Evolutionary conservation across 2,113 vertebrate species (phyloP).

Genomic region (Pimephales promelas): DNA sequence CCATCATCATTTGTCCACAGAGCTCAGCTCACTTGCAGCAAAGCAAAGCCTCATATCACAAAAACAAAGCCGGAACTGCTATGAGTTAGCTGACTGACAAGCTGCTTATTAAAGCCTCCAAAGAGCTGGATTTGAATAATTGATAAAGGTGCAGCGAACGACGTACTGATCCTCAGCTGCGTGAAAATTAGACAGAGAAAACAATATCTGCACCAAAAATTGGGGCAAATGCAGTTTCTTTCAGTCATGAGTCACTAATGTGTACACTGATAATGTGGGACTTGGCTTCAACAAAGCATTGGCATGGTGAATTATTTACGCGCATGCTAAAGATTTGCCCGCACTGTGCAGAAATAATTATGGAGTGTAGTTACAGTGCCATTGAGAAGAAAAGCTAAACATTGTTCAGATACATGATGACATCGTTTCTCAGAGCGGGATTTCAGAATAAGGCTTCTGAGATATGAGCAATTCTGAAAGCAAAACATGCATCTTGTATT

Average conservation of each 20-base stretch:
- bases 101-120: constrained; percentile 26
- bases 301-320: constrained; percentile 57
- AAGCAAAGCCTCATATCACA: constrained; percentile 32
- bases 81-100: constrained; percentile 37
- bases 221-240: constrained; percentile 28
- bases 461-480: constrained; percentile 7
- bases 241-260: constrained; percentile 44
- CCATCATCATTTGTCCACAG: constrained; percentile 34
- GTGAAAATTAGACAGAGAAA: constrained; percentile 24
- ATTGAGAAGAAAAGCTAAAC: constrained; percentile 46
- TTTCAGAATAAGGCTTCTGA: neutral
- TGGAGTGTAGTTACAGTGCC: constrained; percentile 47
- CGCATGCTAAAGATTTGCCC: constrained; percentile 25
- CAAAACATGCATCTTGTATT: constrained; percentile 23
- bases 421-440: neutral
- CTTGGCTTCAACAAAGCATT: constrained; percentile 53
- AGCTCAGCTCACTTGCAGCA: constrained; percentile 41
- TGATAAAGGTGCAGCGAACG: constrained; percentile 40
- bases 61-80: constrained; percentile 38
- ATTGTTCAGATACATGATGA: constrained; percentile 28
- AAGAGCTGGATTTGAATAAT: constrained; percentile 42
- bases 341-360: constrained; percentile 47
- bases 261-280: constrained; percentile 46
- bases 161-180: neutral
- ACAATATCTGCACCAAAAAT: constrained; percentile 35